phyloP scores from a whole-genome alignment of 2,113 vertebrate species.

The Cyphomyrus discorhynchus region DNA sequence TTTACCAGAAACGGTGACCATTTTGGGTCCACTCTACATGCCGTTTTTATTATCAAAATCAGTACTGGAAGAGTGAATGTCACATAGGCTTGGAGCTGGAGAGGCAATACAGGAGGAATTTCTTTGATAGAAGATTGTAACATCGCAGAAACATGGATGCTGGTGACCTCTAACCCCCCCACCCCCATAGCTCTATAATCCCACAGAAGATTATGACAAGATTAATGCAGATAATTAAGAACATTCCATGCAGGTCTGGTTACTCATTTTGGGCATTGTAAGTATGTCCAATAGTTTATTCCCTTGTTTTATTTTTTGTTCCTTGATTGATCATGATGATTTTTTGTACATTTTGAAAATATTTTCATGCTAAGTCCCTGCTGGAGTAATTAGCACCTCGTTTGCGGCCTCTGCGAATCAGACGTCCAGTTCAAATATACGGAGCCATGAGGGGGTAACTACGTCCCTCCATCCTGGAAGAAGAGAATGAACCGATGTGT shows the following conservation, averaged over 20 bases:
- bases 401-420: background rate
- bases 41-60: background rate
- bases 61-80: background rate
- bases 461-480: background rate
- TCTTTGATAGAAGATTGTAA: background rate
- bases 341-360: background rate
- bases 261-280: background rate
- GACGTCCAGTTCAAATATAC: background rate
- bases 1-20: background rate
- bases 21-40: background rate
- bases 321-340: background rate
- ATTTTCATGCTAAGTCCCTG: background rate
- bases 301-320: background rate
- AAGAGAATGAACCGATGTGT: background rate
- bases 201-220: background rate
- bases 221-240: background rate
- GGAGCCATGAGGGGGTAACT: background rate
- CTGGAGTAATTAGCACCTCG: background rate
- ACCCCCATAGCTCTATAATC: background rate
- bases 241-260: constrained; percentile 10
- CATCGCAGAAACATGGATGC: background rate
- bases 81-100: background rate
- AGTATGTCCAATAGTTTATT: background rate
- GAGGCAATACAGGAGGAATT: background rate
- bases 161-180: background rate